Percentiles rank a stretch among this genome's conserved stretches.
phyloP scores from a whole-genome alignment of 2,797 vertebrate species.

The Limnodromus scolopaceus region DNA sequence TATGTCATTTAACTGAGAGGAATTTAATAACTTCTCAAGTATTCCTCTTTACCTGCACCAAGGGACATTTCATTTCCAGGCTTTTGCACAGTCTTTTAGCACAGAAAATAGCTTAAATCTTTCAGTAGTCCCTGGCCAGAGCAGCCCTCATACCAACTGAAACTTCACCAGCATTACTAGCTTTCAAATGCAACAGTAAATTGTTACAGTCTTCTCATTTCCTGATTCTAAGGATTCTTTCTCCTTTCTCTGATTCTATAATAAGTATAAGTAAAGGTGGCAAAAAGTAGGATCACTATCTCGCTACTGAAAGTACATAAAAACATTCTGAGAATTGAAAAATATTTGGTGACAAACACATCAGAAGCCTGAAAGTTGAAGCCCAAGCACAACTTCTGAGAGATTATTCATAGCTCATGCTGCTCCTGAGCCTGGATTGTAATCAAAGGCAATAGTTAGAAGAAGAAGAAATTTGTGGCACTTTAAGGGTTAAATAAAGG shows the following conservation, averaged over 20 bases:
- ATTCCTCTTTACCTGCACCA: neutral
- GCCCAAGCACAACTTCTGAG: neutral
- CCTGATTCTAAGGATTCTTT: too few relatives aligned
- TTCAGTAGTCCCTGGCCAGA: neutral
- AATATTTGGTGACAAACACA: neutral
- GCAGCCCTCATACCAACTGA: neutral
- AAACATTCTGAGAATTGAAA: neutral
- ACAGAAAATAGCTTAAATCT: neutral
- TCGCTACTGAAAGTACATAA: neutral
- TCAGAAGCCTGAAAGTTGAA: neutral
- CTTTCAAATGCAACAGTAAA: neutral
- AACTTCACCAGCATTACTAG: neutral
- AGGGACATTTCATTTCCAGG: neutral
- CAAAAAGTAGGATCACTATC: neutral
- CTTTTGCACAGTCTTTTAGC: neutral
- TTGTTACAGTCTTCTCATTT: neutral
- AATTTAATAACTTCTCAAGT: neutral
- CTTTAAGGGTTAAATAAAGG: neutral
- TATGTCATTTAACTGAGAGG: neutral
- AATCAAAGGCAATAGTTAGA: neutral
- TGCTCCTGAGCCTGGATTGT: neutral
- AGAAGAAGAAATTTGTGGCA: neutral
- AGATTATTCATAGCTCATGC: neutral
- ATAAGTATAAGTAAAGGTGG: neutral
- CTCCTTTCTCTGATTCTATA: neutral